Percentiles rank a stretch among this genome's conserved stretches.
These are phyloP conservation scores for Xenentodon cancila DNA, from an alignment of 2,797 vertebrate genomes.

Conservation along the genomic window DNA sequence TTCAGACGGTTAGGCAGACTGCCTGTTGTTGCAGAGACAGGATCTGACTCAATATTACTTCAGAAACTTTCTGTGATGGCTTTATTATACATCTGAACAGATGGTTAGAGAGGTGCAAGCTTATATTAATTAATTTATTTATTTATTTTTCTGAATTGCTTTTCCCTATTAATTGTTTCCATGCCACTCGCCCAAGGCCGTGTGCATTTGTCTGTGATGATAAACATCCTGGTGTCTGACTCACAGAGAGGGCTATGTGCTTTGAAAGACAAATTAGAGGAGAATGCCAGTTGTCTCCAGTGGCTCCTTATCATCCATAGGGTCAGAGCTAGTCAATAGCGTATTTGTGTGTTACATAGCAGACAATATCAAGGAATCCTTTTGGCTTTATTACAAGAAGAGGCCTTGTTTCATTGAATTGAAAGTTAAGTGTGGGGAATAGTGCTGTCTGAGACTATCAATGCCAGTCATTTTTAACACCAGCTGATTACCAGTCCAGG, in stretches of 20 bases:
- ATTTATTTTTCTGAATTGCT: neutral
- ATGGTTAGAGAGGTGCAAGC: conserved; percentile 19
- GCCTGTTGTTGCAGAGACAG: conserved; percentile 18
- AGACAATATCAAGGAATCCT: conserved; percentile 35
- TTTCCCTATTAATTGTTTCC: conserved; percentile 29
- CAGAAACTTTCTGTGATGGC: conserved; percentile 3
- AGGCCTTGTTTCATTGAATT: conserved; percentile 35
- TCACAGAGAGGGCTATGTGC: conserved; percentile 23
- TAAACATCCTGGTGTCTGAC: conserved; percentile 47
- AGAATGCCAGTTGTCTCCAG: conserved; percentile 38
- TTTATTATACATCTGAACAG: conserved; percentile 14
- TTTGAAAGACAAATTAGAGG: conserved; percentile 44
- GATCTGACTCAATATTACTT: conserved; percentile 6
- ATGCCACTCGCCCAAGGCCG: conserved; percentile 17
- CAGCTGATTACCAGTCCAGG: conserved; percentile 19
- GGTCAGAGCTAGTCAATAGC: conserved; percentile 51
- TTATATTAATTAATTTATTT: conserved; percentile 4
- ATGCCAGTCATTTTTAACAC: conserved; percentile 32
- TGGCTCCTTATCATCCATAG: conserved; percentile 47
- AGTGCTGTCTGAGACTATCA: conserved; percentile 41
- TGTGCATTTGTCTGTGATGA: conserved; percentile 55
- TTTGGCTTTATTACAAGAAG: conserved; percentile 46
- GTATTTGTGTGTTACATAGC: conserved; percentile 42
- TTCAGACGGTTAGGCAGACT: conserved; percentile 19
- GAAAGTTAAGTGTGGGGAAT: conserved; percentile 37